Evolutionary conservation across 1,140 invertebrate species (phyloP).

Genomic region (Drosophila oshimai): DNA sequence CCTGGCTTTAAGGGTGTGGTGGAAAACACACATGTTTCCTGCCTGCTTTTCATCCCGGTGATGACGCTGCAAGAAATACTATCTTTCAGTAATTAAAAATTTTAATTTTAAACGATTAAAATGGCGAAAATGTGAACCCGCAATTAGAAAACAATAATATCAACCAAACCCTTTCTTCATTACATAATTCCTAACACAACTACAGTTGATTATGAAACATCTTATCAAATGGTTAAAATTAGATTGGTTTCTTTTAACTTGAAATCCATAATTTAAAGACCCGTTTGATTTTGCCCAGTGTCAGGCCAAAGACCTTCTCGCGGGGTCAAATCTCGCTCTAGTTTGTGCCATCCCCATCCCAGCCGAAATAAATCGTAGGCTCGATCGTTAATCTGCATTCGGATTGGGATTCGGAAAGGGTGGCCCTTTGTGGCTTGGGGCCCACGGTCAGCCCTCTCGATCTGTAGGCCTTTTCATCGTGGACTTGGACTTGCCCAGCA

Average conservation of each 20-base stretch:
- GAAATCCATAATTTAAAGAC: too few relatives aligned
- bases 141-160: too few relatives aligned
- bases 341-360: not conserved
- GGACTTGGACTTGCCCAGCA: constrained; percentile 6
- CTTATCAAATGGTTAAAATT: too few relatives aligned
- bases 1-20: constrained; percentile 20
- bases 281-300: not conserved
- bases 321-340: constrained; percentile 14
- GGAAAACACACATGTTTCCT: constrained; percentile 8
- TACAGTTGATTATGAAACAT: too few relatives aligned
- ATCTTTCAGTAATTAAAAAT: too few relatives aligned
- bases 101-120: too few relatives aligned
- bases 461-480: not conserved
- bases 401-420: constrained; percentile 3
- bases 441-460: constrained; percentile 21
- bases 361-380: not conserved
- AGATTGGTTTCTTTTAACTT: too few relatives aligned
- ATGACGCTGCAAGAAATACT: too few relatives aligned
- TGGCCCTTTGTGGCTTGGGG: constrained; percentile 8
- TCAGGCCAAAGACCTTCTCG: not conserved
- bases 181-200: too few relatives aligned
- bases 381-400: constrained; percentile 3
- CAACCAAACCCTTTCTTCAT: too few relatives aligned
- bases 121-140: too few relatives aligned
- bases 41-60: constrained; percentile 6